Evolutionary conservation across 2,888 invertebrate species (phyloP).

Genomic region (Drosophila glabriapex): DNA sequence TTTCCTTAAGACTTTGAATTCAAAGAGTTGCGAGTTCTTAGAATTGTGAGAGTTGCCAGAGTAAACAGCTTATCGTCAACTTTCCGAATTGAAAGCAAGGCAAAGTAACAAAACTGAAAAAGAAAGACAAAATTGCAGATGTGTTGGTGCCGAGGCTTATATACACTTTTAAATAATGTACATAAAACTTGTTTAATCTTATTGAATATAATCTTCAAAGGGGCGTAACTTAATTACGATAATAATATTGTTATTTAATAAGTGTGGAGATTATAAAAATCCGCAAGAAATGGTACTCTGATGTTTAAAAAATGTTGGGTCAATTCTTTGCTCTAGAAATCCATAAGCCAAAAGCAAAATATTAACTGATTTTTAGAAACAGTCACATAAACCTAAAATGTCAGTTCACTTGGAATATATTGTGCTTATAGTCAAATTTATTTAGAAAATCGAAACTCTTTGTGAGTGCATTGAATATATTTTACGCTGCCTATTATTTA

Average conservation of each 20-base stretch:
- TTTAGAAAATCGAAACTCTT: background rate
- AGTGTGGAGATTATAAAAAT: background rate
- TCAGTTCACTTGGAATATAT: background rate
- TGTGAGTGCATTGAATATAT: background rate
- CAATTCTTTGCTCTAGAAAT: background rate
- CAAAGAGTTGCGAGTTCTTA: constrained; percentile 48
- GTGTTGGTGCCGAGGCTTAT: background rate
- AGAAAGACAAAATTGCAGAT: background rate
- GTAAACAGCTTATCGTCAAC: constrained; percentile 48
- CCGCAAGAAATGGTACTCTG: background rate
- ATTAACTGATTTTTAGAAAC: background rate
- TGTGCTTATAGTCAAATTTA: constrained; percentile 22
- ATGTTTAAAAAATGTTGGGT: too few species aligned
- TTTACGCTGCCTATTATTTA: constrained; percentile 15
- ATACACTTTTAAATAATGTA: constrained; percentile 7
- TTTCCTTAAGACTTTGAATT: constrained; percentile 50
- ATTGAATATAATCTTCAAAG: background rate
- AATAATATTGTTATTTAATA: background rate
- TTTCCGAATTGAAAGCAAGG: constrained; percentile 33
- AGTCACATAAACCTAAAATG: background rate
- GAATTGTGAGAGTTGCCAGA: constrained; percentile 29
- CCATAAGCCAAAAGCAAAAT: background rate
- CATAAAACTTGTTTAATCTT: background rate
- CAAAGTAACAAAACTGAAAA: constrained; percentile 2
- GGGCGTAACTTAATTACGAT: background rate